Conservation (phyloP, 2,797 vertebrate genomes). For the Siniperca undulata region DNA sequence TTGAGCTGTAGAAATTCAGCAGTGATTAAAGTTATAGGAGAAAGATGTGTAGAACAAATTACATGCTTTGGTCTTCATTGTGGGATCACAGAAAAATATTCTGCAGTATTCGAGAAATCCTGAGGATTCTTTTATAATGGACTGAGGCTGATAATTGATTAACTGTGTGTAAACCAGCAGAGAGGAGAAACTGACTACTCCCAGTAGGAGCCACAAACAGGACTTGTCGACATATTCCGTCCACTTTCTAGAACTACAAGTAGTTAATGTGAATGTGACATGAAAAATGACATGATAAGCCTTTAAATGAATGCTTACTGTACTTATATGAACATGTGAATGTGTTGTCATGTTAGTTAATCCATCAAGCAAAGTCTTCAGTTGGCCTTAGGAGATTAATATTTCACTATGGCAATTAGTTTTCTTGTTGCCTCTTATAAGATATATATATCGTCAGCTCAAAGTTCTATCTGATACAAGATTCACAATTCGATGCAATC, state of each 20-base stretch:
- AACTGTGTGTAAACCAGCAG: neutral
- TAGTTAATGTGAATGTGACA: neutral
- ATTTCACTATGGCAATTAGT: neutral
- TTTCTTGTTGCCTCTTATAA: neutral
- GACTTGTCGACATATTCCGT: neutral
- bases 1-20: conserved; percentile 27
- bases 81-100: conserved; percentile 3
- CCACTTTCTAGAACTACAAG: neutral
- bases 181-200: neutral
- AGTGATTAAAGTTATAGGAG: conserved; percentile 10
- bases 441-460: too few relatives aligned
- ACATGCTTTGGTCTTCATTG: conserved; percentile 30
- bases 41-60: conserved; percentile 14
- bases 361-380: neutral
- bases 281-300: neutral
- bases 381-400: neutral
- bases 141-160: neutral
- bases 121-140: neutral
- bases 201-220: neutral
- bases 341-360: too few relatives aligned
- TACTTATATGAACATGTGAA: neutral
- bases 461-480: neutral
- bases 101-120: neutral
- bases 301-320: neutral
- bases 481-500: neutral